Base-by-base conservation (phyloP, 2,888 invertebrate genomes). In the Mayetiola destructor region DNA sequence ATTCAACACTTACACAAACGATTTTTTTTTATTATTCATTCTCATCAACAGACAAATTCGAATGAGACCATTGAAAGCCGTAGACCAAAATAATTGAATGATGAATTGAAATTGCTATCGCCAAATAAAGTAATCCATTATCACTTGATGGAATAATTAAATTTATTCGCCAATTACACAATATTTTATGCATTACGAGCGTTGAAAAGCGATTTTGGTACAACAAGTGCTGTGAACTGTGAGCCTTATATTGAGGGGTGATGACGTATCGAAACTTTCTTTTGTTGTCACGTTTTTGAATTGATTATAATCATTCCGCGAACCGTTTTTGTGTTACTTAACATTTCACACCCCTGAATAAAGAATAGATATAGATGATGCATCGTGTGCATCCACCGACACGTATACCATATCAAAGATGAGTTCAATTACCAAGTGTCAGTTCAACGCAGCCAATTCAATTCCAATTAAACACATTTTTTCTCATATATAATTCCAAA, bases 151-250 rank as follows among this genome's bases (percentile, higher is more conserved):
- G n/a, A 56, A 66, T 70, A 71, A 71, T 71, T 71, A 71, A 71
- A 71, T 71, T 71, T 71, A 63, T 68, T 70, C 70, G 70, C 69
- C 67, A 68, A 70, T 71, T 71, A 68, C 67, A 68, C 66, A 61
- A 48, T 48, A 48, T 27, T 48, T 48, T 27, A 48, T 27, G 27
- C 48, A n/a, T 48, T 27, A n/a, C 27, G 23, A 12, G 23, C n/a
- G 3, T 23, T 21, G 21, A 23, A 12, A 23, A n/a, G n/a, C n/a
- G n/a, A n/a, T n/a, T n/a, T n/a, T n/a, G n/a, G n/a, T n/a, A n/a
- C n/a, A n/a, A n/a, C n/a, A n/a, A n/a, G n/a, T n/a, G n/a, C n/a
- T n/a, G n/a, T n/a, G n/a, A n/a, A n/a, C n/a, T n/a, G n/a, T n/a
- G 23, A 42, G 3, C 3, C n/a, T 23, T 5, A 42, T 18, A 39